Evolutionary conservation across 2,113 vertebrate species (phyloP).

Genomic region (Cheilinus undulatus): DNA sequence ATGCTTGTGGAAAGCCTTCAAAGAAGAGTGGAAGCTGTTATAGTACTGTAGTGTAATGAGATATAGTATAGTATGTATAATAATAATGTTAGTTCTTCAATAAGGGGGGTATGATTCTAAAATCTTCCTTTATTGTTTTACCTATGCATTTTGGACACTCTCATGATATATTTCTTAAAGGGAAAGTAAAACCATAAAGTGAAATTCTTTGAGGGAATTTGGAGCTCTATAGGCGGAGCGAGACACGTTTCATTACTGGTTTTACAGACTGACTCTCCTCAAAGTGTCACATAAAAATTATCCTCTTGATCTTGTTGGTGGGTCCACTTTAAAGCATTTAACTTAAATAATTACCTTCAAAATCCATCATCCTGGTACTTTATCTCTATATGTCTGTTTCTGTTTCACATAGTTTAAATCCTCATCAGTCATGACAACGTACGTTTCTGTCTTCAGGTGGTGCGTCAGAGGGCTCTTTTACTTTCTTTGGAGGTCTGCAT

Average conservation of each 20-base stretch:
- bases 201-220: slow-evolving; percentile 37
- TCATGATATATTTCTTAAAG: no score
- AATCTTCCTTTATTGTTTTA: no score
- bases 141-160: no score
- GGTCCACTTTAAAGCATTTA: neutral
- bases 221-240: slow-evolving; percentile 19
- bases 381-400: neutral
- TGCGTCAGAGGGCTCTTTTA: neutral
- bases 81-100: no score
- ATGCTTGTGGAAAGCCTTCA: no score
- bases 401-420: neutral
- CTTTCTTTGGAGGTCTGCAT: neutral
- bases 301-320: slow-evolving; percentile 19
- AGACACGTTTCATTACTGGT: slow-evolving; percentile 30
- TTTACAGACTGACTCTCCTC: slow-evolving; percentile 31
- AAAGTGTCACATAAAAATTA: slow-evolving; percentile 29
- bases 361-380: neutral
- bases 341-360: slow-evolving; percentile 6
- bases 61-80: no score
- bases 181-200: neutral
- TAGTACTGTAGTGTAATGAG: no score
- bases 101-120: no score
- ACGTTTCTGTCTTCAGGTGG: neutral
- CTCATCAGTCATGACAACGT: slow-evolving; percentile 14
- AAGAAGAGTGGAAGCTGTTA: no score